A percentile compares a stretch with the other conserved stretches of the same genome.
Evolutionary conservation across 2,797 vertebrate genomes (phyloP).

Genomic region (Garrulus glandarius): DNA sequence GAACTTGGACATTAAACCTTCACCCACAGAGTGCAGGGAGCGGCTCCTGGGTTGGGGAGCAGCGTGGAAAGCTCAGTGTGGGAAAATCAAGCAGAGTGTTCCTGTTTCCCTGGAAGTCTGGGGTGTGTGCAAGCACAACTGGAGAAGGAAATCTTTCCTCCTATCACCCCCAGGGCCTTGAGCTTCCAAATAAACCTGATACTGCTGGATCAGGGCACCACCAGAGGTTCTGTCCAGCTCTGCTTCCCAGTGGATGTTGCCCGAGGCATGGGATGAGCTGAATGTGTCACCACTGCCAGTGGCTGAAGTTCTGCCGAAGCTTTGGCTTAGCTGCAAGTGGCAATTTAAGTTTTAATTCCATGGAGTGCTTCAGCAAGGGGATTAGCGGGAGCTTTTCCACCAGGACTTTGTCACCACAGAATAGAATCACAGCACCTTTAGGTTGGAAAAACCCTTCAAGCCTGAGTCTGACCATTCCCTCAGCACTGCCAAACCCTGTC

Average conservation of each 20-base stretch:
- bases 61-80: background rate
- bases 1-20: background rate
- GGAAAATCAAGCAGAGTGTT: background rate
- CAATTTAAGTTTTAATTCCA: background rate
- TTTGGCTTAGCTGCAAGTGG: background rate
- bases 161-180: background rate
- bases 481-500: background rate
- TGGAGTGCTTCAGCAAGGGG: background rate
- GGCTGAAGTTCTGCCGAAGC: background rate
- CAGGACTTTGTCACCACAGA: background rate
- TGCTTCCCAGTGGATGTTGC: background rate
- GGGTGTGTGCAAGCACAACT: background rate
- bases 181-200: background rate
- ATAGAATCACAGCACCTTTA: background rate
- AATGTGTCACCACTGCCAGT: fast-evolving
- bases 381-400: background rate
- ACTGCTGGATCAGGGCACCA: background rate
- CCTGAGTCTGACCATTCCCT: background rate
- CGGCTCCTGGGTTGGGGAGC: background rate
- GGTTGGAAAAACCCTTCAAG: background rate
- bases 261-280: background rate
- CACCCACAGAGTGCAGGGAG: background rate
- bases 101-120: background rate
- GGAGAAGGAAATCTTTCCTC: background rate
- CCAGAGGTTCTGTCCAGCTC: background rate